Base-by-base conservation (phyloP, 2,113 vertebrate genomes). In the Leptodactylus fuscus region DNA sequence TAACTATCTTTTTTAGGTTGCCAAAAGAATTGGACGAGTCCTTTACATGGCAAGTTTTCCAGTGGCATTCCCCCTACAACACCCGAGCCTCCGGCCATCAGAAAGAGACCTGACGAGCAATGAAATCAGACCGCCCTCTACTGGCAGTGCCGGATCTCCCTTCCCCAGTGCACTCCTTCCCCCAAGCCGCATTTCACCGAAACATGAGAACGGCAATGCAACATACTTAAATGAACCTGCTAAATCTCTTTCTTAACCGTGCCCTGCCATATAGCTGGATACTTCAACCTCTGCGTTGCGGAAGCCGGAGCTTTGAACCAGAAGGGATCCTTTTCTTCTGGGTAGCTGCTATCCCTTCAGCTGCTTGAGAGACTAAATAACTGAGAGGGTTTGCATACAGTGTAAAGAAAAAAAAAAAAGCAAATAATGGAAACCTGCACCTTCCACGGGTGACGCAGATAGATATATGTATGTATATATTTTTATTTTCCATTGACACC, bases 31-130 rank as follows among this genome's bases (percentile, higher is more conserved):
- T 82, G 98, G 98, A 90, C 91, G 97, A 32, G 94, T 98, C 49
- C 95, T 98, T 89, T 99, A 96, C 91, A 96, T 98, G 98, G 97
- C 96, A 2, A 97, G 97, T 29, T 95, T 98, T 87, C 98, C 98
- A 0, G 88, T 98, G 94, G 94, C 96, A 0, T 93, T 99, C 90
- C 97, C 98, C 0, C 94, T 98, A 86, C 96, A 96, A n/a, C 95
- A 96, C 10, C 94, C 96, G 0, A 89, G 87, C 1, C 88, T 96
- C 22, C 93, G 92, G 70, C 91, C 94, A 2, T 87, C 91, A 0
- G 95, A 97, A 5, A 92, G 95, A 27, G 95, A 94, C 53, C 90
- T 91, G 86, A 90, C 94, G 3, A 1, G 88, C 0, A 81, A 88
- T 0, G 94, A 94, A 8, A 94, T 93, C 10, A 94, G 96, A 34